Base-by-base conservation (phyloP, 2,888 invertebrate genomes). In the Napeogenes inachia region DNA sequence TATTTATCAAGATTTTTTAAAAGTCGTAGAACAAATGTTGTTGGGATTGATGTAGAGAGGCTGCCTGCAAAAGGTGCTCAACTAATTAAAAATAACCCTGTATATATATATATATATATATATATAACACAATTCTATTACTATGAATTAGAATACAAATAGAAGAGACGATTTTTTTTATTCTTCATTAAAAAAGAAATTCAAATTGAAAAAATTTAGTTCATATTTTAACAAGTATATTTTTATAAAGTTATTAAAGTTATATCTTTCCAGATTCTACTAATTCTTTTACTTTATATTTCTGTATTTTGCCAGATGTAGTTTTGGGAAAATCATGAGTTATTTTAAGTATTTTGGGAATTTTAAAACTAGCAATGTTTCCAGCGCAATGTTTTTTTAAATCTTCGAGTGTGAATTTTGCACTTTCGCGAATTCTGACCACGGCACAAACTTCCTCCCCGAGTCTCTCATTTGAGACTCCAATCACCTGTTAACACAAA, bases 271-370 rank as follows among this genome's bases (percentile, higher is more conserved):
- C 90, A 1, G 79, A 69, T 60, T 91, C 92, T 45, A 92, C 73
- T 67, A 91, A 75, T 67, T 92, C 81, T 64, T 80, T 90, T 45
- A 95, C 75, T 66, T 85, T 89, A 70, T 85, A 94, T 80, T 97
- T 97, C 77, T 96, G 95, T 64, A 97, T 92, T 84, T 98, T 98
- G 4, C 97, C 97, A 0, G 96, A 95, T 0, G 92, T 89, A 0
- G 97, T 98, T 76, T 94, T 94, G 0, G 97, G 97, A 80, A 95
- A 97, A 1, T 92, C 92, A 0, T 94, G 91, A 0, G 93, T 88
- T 70, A 94, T 91, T 69, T 92, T 88, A 4, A 97, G 76, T 68
- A 95, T 92, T 55, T 92, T 92, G 0, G 98, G 98, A 54, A 97
- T 93, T 84, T 98, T 98, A 82, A 93, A 97, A 71, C 93, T 92